phyloP scores from a whole-genome alignment of 2,113 vertebrate species.

The Morone chrysops region DNA sequence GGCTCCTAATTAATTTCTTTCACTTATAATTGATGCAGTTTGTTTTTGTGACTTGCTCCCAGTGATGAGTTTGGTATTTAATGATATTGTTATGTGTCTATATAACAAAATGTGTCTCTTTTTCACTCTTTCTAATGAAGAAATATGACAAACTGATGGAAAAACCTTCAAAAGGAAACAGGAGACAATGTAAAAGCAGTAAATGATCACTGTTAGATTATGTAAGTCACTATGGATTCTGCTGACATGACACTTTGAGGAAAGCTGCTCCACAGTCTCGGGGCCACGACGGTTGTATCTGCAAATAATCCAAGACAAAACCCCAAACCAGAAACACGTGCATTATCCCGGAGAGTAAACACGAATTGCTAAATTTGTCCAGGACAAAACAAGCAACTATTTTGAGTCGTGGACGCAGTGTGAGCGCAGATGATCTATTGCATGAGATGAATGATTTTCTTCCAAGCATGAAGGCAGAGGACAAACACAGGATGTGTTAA shows the following conservation, averaged over 20 bases:
- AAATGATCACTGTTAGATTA: background rate
- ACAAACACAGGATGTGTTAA: constrained; percentile 62
- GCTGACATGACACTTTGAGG: constrained; percentile 20
- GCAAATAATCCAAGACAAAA: constrained; percentile 27
- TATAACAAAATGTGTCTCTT: too few species aligned
- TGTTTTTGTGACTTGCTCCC: background rate
- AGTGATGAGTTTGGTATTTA: background rate
- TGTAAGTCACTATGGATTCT: background rate
- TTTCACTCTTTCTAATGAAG: background rate
- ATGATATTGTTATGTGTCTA: background rate
- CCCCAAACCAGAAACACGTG: constrained; percentile 29
- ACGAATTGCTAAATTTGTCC: constrained; percentile 50
- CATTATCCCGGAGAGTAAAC: constrained; percentile 42
- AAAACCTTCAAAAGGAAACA: background rate
- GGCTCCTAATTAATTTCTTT: constrained; percentile 1
- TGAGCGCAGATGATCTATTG: background rate
- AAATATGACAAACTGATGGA: background rate
- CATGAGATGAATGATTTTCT: background rate
- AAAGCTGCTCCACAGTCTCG: constrained; percentile 17
- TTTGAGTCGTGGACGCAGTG: background rate
- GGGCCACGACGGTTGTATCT: background rate
- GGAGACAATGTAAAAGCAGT: background rate
- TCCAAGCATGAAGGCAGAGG: constrained; percentile 7
- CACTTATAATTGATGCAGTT: background rate
- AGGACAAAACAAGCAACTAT: constrained; percentile 44